Conservation (phyloP, 2,113 vertebrate genomes). For the Emydocephalus ijimae region DNA sequence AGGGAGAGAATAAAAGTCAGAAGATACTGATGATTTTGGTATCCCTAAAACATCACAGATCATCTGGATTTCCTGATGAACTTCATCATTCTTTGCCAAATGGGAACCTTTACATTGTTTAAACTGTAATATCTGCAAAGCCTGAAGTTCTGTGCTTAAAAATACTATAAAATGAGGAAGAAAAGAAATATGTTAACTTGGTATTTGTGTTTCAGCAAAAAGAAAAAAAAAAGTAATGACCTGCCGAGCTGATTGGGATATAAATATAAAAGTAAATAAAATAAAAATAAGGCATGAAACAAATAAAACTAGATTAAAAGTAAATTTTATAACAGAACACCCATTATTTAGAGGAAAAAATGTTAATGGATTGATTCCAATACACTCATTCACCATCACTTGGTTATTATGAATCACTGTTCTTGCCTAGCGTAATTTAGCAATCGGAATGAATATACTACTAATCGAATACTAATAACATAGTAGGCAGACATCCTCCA, state of each 20-base stretch:
- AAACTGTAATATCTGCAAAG: constrained; percentile 80
- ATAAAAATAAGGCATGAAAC: neutral
- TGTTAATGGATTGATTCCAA: neutral
- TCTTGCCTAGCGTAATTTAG: neutral
- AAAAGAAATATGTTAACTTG: accelerated
- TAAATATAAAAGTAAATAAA: neutral
- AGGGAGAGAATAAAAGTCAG: constrained; percentile 54
- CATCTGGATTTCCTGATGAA: constrained; percentile 72
- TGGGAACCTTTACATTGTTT: constrained; percentile 62
- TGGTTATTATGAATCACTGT: neutral
- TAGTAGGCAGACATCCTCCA: neutral
- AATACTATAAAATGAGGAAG: constrained; percentile 75
- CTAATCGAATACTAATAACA: neutral
- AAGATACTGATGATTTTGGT: constrained; percentile 61
- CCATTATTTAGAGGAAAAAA: neutral
- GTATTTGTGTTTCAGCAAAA: neutral
- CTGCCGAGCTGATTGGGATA: neutral
- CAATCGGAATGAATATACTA: neutral
- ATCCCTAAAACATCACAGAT: constrained; percentile 78
- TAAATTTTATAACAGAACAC: neutral
- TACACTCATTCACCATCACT: neutral
- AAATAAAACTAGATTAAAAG: neutral
- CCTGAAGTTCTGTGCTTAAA: constrained; percentile 92
- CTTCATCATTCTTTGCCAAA: constrained; percentile 63
- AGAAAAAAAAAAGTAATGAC: neutral